Conservation (phyloP, 53 echinoderm and acorn worm genomes). For the Hippasteria phrygiana region DNA sequence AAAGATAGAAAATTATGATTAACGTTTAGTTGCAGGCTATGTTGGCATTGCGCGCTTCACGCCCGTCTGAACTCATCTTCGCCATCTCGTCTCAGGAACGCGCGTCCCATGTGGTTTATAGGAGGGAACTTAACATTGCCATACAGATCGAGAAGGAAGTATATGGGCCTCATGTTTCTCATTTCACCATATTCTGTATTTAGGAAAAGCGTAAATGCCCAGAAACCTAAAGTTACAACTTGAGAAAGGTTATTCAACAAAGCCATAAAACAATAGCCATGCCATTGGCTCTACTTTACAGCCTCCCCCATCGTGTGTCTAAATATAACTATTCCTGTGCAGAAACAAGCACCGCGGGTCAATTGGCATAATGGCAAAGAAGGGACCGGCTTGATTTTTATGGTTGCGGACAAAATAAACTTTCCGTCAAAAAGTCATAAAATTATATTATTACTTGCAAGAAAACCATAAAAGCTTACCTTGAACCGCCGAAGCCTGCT, state of each 20-base stretch:
- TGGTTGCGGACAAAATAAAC: conserved; percentile 48
- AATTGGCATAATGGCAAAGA: not conserved
- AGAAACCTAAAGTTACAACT: conserved; percentile 18
- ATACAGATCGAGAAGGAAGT: not conserved
- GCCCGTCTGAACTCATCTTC: conserved; percentile 24
- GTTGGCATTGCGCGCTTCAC: conserved; percentile 29
- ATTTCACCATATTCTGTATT: not conserved
- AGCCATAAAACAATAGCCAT: not conserved
- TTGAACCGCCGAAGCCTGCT: conserved; percentile 55
- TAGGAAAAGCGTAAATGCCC: not conserved
- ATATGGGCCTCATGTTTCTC: not conserved
- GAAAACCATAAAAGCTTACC: conserved; percentile 58
- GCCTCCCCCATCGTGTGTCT: not conserved
- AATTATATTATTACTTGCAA: conserved; percentile 47
- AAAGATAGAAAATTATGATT: conserved; percentile 8
- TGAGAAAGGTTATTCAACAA: not conserved
- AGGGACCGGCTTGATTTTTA: conserved; percentile 39
- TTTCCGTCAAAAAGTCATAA: conserved; percentile 54
- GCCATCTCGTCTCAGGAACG: not conserved
- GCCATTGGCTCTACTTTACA: too few species aligned
- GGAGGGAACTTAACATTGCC: not conserved
- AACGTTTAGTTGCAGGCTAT: conserved; percentile 25
- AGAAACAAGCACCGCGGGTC: conserved; percentile 13
- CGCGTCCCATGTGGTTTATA: conserved; percentile 11
- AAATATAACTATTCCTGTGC: not conserved